Base-by-base conservation (phyloP, 2,888 invertebrate genomes). In the Volucella inflata region DNA sequence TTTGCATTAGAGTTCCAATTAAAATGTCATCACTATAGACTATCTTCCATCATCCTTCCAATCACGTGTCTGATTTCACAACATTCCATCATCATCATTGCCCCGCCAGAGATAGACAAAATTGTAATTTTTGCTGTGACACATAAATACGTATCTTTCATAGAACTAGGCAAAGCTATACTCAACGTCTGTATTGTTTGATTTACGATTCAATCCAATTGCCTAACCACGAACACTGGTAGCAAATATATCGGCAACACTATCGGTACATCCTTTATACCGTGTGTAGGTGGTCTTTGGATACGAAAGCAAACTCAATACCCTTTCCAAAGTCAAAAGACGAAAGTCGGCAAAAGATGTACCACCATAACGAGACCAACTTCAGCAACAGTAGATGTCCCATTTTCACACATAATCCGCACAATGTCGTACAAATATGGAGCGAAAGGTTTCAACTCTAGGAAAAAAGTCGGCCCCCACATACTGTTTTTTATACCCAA, bases 191-290 rank as follows among this genome's bases (percentile, higher is more conserved):
- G 14, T 10, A 48, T 68, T n/a, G 44, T 64, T 76, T 76, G 76
- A 81, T 81, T 81, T 81, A 76, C 71, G 59, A 76, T 65, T 65
- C 70, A 81, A 76, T 81, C 70, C 80, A 76, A 75, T 40, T 81
- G 81, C 59, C 70, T 57, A 67, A 30, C 53, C 48, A 55, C 21
- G 44, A 55, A 30, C 67, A 67, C 17, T 42, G 30, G 65, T 21
- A 14, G 17, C 51, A 42, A 55, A 68, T 8, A 11, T 38, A 16
- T 68, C 75, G 68, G 68, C 14, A 75, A 68, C 60, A 40, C 11
- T 10, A 55, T 65, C 65, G 48, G 16, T 38, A n/a, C 4, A 17
- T 14, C 14, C 3, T 12, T 9, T 30, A 48, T 38, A 67, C 42
- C 38, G 42, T 64, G 70, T 83, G 79, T 75, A 79, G 79, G 83